These are phyloP conservation scores for Semaprochilodus insignis DNA, from an alignment of 2,797 vertebrate genomes.

Conservation along the genomic window DNA sequence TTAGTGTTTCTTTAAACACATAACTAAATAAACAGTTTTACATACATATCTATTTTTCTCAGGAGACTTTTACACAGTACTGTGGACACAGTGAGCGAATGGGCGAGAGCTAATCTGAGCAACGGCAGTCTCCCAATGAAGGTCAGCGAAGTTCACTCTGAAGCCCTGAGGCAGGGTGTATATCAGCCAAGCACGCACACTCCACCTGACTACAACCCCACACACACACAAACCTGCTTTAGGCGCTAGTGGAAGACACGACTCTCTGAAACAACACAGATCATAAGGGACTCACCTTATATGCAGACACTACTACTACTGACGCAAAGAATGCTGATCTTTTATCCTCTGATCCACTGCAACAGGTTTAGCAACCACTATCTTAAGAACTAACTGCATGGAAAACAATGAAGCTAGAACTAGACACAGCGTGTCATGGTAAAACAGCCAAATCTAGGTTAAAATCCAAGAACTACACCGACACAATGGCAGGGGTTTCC, in stretches of 20 bases:
- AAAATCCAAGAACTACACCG: neutral
- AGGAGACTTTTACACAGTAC: neutral
- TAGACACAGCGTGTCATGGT: neutral
- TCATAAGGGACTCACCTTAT: neutral
- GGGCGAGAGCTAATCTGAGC: neutral
- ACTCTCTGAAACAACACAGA: neutral
- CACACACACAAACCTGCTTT: neutral
- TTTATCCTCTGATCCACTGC: neutral
- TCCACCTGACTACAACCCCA: neutral
- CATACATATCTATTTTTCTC: too few species aligned
- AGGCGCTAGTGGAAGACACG: neutral
- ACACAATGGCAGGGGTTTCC: neutral
- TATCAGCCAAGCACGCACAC: constrained; percentile 3
- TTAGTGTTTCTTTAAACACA: too few species aligned
- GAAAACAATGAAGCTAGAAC: constrained; percentile 4
- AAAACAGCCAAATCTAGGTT: neutral
- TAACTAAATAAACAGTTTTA: too few species aligned
- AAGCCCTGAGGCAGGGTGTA: constrained; percentile 7
- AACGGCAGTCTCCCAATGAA: neutral
- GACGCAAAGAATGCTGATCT: neutral
- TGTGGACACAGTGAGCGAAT: neutral
- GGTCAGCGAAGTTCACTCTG: constrained; percentile 2
- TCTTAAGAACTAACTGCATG: neutral
- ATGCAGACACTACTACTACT: neutral
- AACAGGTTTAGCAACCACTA: constrained; percentile 31